phyloP scores from a whole-genome alignment of 2,797 vertebrate species.

The Psittacula derbiana region DNA sequence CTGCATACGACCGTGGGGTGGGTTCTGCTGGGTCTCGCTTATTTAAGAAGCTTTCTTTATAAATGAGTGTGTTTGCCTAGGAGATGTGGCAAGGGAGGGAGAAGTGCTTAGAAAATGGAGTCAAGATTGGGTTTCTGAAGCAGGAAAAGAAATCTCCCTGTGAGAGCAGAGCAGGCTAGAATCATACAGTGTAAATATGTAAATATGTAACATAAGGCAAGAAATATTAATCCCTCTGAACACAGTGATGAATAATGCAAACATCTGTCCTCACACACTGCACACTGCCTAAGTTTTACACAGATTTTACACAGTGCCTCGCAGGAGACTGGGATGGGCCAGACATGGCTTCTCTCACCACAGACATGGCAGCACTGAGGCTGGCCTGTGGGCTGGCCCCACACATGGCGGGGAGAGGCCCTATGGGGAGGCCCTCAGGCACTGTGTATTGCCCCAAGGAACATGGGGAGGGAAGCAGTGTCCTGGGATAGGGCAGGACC shows the following conservation, averaged over 20 bases:
- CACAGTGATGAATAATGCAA: neutral
- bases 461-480: neutral
- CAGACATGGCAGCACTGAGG: fast-evolving
- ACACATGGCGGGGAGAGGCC: fast-evolving
- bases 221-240: neutral
- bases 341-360: neutral
- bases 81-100: neutral
- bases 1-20: neutral
- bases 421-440: fast-evolving
- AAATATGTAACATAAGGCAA: neutral
- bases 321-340: fast-evolving
- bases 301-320: neutral
- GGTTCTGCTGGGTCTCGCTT: neutral
- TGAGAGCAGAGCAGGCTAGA: neutral
- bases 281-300: neutral
- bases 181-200: neutral
- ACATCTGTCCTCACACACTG: neutral
- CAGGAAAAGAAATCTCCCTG: neutral
- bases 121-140: neutral
- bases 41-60: neutral
- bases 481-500: no score
- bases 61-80: neutral
- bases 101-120: neutral
- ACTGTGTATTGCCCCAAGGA: neutral
- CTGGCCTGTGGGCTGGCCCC: neutral